A percentile compares a stretch with the other conserved stretches of the same genome.
These are phyloP conservation scores for Pomatorhinus ruficollis DNA, from an alignment of 2,113 vertebrate genomes.

Conservation along the genomic window DNA sequence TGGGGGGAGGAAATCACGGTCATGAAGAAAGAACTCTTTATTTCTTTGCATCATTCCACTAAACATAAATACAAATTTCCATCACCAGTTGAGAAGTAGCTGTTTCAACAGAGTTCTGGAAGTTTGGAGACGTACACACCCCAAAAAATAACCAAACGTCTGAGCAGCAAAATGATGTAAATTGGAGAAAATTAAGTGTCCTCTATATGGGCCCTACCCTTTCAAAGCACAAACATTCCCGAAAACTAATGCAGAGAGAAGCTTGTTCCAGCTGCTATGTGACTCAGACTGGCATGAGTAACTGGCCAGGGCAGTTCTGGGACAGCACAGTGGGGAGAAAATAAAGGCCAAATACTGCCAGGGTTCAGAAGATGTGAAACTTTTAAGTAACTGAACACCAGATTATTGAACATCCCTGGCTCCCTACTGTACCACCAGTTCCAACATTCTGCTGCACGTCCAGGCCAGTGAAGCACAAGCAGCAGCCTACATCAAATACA, in stretches of 20 bases:
- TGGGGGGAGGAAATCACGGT: accelerated
- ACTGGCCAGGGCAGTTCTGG: not conserved
- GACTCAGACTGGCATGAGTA: conserved; percentile 15
- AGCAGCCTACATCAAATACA: not conserved
- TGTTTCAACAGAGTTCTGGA: not conserved
- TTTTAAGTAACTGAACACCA: not conserved
- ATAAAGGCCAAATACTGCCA: not conserved
- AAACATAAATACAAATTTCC: not conserved
- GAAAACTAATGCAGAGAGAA: not conserved
- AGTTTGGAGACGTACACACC: not conserved
- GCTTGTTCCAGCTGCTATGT: not conserved
- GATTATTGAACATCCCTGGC: not conserved
- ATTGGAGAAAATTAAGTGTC: not conserved
- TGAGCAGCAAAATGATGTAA: not conserved
- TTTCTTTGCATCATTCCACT: not conserved
- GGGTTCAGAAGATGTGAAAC: not conserved
- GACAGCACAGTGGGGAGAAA: not conserved
- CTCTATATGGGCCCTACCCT: not conserved
- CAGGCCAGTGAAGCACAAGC: not conserved
- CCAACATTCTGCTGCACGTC: not conserved
- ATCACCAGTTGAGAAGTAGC: not conserved
- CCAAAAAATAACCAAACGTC: not conserved
- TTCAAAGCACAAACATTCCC: not conserved
- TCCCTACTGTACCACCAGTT: not conserved
- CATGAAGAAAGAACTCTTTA: not conserved